phyloP scores from a whole-genome alignment of 2,797 vertebrate species.

The Myoxocephalus aenaeus region DNA sequence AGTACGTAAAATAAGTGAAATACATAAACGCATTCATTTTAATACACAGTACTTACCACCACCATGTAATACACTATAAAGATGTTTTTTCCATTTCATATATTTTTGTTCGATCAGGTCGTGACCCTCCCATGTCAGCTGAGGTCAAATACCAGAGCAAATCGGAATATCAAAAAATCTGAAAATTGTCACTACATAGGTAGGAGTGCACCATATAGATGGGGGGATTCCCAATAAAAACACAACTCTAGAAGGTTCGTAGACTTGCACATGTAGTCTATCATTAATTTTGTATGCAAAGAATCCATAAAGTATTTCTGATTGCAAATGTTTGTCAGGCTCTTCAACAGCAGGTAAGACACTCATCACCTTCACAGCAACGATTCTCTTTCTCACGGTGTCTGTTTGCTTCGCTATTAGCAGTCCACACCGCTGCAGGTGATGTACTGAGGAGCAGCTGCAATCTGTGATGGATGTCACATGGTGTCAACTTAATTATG shows the following conservation, averaged over 20 bases:
- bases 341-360: no score
- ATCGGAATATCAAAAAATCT: not conserved
- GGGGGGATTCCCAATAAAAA: no score
- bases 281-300: no score
- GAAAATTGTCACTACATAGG: no score
- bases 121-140: not conserved
- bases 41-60: not conserved
- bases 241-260: no score
- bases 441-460: not conserved
- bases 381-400: not conserved
- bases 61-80: not conserved
- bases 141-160: not conserved
- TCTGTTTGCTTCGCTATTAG: not conserved
- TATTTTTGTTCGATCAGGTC: not conserved
- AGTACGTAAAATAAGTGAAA: not conserved
- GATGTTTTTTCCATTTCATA: not conserved
- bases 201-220: no score
- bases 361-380: no score
- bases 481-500: constrained; percentile 14
- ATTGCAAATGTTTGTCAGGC: no score
- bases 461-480: constrained; percentile 14
- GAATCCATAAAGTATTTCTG: no score
- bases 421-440: not conserved
- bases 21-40: not conserved
- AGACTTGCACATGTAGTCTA: no score